These are phyloP conservation scores for Protaetia brevitarsis DNA, from an alignment of 1,140 invertebrate species.

Conservation along the genomic window DNA sequence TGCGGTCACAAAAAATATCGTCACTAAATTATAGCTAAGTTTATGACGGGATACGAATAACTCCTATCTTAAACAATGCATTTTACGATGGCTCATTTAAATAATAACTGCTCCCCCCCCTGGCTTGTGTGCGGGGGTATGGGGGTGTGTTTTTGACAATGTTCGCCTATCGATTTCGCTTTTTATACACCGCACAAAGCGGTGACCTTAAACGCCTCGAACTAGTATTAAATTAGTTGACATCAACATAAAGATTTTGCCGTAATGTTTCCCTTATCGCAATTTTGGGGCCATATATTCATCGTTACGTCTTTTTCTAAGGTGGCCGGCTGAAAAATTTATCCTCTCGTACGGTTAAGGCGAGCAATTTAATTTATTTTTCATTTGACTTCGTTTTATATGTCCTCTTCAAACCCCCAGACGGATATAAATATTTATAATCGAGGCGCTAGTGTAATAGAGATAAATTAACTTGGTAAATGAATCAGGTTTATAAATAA, in stretches of 20 bases:
- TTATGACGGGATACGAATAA: conserved; percentile 6
- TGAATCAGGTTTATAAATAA: too few species aligned
- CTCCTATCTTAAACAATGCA: neutral
- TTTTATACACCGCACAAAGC: neutral
- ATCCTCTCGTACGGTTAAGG: neutral
- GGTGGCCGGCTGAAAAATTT: neutral
- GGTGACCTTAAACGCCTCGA: neutral
- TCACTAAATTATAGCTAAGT: neutral
- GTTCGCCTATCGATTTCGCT: neutral
- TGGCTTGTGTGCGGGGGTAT: too few species aligned
- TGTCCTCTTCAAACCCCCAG: neutral
- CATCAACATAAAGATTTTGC: conserved; percentile 2
- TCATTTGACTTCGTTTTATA: neutral
- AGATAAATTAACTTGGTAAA: too few species aligned
- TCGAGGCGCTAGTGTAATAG: neutral
- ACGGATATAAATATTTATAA: neutral
- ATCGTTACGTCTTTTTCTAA: neutral
- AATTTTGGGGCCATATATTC: neutral
- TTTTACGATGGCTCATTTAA: neutral
- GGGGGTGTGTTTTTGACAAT: neutral
- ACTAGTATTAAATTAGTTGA: neutral
- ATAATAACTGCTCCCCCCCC: neutral
- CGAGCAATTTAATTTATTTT: conserved; percentile 9
- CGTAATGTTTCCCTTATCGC: neutral
- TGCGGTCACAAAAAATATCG: conserved; percentile 14